These are phyloP conservation scores for Sphecodes monilicornis DNA, from an alignment of 2,888 invertebrate species.

Conservation along the genomic window DNA sequence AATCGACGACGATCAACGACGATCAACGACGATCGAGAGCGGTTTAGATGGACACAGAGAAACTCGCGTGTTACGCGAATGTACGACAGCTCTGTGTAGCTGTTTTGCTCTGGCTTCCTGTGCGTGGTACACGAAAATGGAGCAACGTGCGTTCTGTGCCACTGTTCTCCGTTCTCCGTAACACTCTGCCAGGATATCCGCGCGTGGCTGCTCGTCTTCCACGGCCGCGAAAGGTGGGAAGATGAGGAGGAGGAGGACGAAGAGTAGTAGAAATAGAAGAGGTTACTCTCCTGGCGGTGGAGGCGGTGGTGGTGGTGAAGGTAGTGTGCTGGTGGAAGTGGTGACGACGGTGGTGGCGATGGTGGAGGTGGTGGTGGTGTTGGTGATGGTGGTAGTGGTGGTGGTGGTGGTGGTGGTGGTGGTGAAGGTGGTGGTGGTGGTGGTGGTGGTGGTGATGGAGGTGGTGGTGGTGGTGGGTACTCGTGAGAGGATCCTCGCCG, in stretches of 20 bases:
- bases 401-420: conserved; percentile 49
- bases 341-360: conserved; percentile 42
- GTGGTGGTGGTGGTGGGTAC: conserved; percentile 54
- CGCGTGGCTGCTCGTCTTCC: conserved; percentile 73
- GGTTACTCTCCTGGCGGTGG: conserved; percentile 50
- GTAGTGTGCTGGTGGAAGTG: conserved; percentile 16
- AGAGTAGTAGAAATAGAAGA: conserved; percentile 62
- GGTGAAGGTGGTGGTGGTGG: conserved; percentile 39
- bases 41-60: neutral
- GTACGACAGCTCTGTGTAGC: neutral
- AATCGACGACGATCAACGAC: neutral
- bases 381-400: conserved; percentile 46
- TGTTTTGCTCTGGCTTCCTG: conserved; percentile 21
- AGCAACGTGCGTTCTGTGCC: conserved; percentile 68
- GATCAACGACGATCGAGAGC: no score
- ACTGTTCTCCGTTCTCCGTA: conserved; percentile 70
- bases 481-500: conserved; percentile 80
- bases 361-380: conserved; percentile 43
- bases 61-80: conserved; percentile 4
- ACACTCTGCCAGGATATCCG: conserved; percentile 72
- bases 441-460: conserved; percentile 33
- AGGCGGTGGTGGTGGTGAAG: conserved; percentile 53
- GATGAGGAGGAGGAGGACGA: conserved; percentile 62
- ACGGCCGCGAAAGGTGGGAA: conserved; percentile 72
- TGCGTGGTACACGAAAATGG: conserved; percentile 62